These are phyloP conservation scores for Phaethon lepturus DNA, from an alignment of 2,113 vertebrate species.

Conservation along the genomic window DNA sequence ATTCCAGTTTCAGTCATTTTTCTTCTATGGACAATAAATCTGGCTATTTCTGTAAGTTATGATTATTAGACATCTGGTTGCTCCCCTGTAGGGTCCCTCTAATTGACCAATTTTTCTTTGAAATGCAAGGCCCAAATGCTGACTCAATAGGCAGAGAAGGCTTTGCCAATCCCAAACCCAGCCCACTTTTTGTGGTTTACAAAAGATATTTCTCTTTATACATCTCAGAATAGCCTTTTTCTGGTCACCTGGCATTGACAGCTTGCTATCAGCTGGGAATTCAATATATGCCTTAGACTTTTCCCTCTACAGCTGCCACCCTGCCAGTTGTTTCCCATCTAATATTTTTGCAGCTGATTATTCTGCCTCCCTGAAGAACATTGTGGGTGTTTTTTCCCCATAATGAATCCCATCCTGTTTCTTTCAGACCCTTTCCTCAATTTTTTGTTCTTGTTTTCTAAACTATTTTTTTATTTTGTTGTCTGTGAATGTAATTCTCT, in stretches of 20 bases:
- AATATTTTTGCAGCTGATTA: neutral
- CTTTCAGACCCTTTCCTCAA: neutral
- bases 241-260: neutral
- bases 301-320: neutral
- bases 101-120: neutral
- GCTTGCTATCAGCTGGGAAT: neutral
- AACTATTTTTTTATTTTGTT: neutral
- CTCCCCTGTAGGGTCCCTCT: neutral
- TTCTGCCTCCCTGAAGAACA: neutral
- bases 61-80: neutral
- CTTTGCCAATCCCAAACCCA: neutral
- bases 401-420: neutral
- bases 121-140: neutral
- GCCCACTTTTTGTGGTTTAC: neutral
- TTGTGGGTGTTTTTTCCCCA: neutral
- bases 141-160: neutral
- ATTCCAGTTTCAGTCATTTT: neutral
- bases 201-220: slow-evolving; percentile 1
- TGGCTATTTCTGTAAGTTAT: neutral
- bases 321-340: neutral
- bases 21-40: neutral
- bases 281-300: neutral
- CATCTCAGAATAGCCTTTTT: neutral
- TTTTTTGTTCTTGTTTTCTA: neutral
- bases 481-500: neutral